Evolutionary conservation across 2,797 vertebrate genomes (phyloP), one percentile per base, ranked within the genome.

Genomic region (Protonibea diacanthus): DNA sequence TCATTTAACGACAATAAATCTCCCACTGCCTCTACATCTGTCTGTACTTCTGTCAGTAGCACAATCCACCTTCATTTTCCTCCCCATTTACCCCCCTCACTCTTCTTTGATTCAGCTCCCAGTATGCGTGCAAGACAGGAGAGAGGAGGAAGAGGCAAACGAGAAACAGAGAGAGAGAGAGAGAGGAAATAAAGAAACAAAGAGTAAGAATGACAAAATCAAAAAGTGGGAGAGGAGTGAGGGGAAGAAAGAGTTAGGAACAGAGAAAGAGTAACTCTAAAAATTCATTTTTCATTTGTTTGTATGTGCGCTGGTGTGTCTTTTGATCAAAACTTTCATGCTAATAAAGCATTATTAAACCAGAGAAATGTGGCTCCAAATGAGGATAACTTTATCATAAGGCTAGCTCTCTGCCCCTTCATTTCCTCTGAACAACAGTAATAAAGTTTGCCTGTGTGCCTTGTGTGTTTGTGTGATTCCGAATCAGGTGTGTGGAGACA

Each of bases 401-500:
- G 27, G 27, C 27, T 69, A 61, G 27, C 27, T 72, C 47, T 69
- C 58, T 64, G 23, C 60, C 75, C 42, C 64, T 74, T 17, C 58
- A 72, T 59, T 78, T 53, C 18, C 38, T 66, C 25, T 45, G n/a
- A 71, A 51, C 45, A 59, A 70, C 11, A 11, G 27, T 48, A 38
- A 38, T 38, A 38, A 38, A 38, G 49, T 73, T 13, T 21, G 20
- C n/a, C 38, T 49, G 53, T 21, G 66, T 78, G 45, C 51, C 45
- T 71, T 25, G 21, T 76, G 71, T 77, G 80, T 72, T 27, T 58
- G 29, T 63, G 72, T 57, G 69, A 59, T 47, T 70, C 2, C 62
- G 49, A n/a, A 42, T 49, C 21, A 20, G 27, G 56, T 71, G 66
- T 76, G 75, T 13, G 51, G 62, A 76, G 76, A 55, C 48, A 59